Base-by-base conservation (phyloP, 2,797 vertebrate genomes). In the Parauchenoglanis punctatus region DNA sequence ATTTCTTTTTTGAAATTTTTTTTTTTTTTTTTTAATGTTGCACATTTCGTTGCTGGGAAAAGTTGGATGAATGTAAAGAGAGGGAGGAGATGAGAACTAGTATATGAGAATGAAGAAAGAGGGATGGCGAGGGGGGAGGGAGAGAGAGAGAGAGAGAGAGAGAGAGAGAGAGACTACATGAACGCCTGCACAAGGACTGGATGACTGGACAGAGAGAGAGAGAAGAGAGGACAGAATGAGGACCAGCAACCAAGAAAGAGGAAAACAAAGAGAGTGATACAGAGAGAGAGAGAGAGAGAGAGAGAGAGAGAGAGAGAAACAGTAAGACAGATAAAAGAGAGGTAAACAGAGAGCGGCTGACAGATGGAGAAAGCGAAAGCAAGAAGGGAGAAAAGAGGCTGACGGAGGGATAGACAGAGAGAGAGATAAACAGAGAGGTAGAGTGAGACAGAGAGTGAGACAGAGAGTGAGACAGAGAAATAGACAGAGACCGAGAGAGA, bases 1-100 rank as follows among this genome's bases (percentile, higher is more conserved):
- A 96, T 97, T 98, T 98, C 97, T 98, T 99, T 98, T 98, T 97
- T 98, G 97, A 95, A 23, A 56, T 31, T 59, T 63, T 95, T 95
- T 86, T 95, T 93, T 93, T 72, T 40, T 87, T 94, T 93, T 70
- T 40, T 87, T 13, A 23, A 46, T 59, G 25, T 81, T 49, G 25
- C 44, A 67, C 58, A 77, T 49, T 67, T 20, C 7, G 87, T 10
- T 2, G 89, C 89, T 88, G 91, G 54, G 68, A 58, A 83, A 73
- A 81, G 81, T 59, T 58, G n/a, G 35, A 31, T 5, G 65, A 8
- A 25, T 4, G 83, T 68, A 83, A 54, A 63, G 25, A 25, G n/a
- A 81, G 35, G 7, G 17, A 52, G 15, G 54, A 73, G 82, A 87
- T 46, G 31, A 73, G 23, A 59, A 20, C 10, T 11, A 25, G 63